Evolutionary conservation across 2,888 invertebrate genomes (phyloP).

Genomic region (Pristionchus fissidentatus): DNA sequence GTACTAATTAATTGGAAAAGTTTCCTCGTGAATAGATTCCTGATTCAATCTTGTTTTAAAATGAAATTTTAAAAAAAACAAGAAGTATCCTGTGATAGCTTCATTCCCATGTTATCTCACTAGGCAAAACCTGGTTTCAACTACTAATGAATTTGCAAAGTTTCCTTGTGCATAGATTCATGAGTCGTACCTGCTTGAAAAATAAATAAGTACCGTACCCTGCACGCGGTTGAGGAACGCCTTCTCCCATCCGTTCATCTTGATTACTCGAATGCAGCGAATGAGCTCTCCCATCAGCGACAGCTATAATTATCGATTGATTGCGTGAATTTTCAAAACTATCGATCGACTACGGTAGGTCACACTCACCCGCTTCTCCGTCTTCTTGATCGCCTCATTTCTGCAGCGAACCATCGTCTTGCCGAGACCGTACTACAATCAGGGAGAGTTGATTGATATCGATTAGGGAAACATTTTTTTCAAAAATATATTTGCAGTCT

Average conservation of each 20-base stretch:
- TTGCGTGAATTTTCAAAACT: not conserved
- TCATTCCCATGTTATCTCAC: not conserved
- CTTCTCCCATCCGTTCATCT: constrained; percentile 83
- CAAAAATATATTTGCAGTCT: not conserved
- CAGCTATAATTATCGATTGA: constrained; percentile 74
- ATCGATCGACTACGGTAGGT: not conserved
- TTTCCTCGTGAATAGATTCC: too few relatives aligned
- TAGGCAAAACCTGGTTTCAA: too few relatives aligned
- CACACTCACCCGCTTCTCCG: constrained; percentile 70
- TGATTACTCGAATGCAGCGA: constrained; percentile 81
- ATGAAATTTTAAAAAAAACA: too few relatives aligned
- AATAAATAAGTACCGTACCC: constrained; percentile 52
- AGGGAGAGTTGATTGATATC: not conserved
- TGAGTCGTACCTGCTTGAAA: not conserved
- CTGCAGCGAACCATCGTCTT: constrained; percentile 73
- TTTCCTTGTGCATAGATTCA: not conserved
- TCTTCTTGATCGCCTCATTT: constrained; percentile 70
- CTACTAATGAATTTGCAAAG: too few relatives aligned
- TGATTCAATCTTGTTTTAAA: too few relatives aligned
- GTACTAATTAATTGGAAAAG: too few relatives aligned
- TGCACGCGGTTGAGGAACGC: constrained; percentile 79
- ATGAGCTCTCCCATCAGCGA: constrained; percentile 80
- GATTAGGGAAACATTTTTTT: not conserved
- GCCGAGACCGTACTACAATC: constrained; percentile 69
- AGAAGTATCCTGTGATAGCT: too few relatives aligned